Percentiles rank a stretch among this genome's conserved stretches.
Evolutionary conservation across 2,888 invertebrate species (phyloP).

Genomic region (Mayetiola destructor): DNA sequence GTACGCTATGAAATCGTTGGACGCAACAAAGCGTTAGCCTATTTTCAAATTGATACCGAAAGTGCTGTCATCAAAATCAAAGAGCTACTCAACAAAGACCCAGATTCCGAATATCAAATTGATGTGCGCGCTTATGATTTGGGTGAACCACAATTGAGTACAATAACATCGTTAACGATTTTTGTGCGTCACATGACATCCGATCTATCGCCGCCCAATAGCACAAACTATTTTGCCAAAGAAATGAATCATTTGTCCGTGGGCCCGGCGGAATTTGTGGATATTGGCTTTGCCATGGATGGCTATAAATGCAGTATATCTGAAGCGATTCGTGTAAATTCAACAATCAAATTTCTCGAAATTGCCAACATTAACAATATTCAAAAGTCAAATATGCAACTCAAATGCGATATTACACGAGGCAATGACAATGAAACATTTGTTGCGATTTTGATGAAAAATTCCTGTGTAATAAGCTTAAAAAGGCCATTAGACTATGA

Average conservation of each 20-base stretch:
- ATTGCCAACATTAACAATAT: constrained; percentile 33
- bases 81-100: constrained; percentile 72
- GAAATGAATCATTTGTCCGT: constrained; percentile 19
- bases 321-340: constrained; percentile 41
- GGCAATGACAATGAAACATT: constrained; percentile 65
- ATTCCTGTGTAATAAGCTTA: constrained; percentile 69
- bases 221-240: constrained; percentile 20
- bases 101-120: constrained; percentile 76
- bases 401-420: constrained; percentile 63
- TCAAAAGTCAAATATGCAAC: constrained; percentile 34
- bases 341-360: constrained; percentile 32
- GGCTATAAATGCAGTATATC: constrained; percentile 68
- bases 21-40: constrained; percentile 63
- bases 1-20: constrained; percentile 67
- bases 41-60: constrained; percentile 77
- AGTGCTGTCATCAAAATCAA: constrained; percentile 66
- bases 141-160: constrained; percentile 70
- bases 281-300: constrained; percentile 76
- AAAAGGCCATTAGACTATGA: constrained; percentile 65
- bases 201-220: constrained; percentile 23
- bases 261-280: constrained; percentile 34
- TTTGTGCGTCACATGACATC: constrained; percentile 67
- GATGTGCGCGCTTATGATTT: constrained; percentile 76
- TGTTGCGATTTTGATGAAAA: constrained; percentile 55
- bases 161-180: constrained; percentile 65